phyloP scores from a whole-genome alignment of 1,140 invertebrate species.

The Stegodyphus dumicola region DNA sequence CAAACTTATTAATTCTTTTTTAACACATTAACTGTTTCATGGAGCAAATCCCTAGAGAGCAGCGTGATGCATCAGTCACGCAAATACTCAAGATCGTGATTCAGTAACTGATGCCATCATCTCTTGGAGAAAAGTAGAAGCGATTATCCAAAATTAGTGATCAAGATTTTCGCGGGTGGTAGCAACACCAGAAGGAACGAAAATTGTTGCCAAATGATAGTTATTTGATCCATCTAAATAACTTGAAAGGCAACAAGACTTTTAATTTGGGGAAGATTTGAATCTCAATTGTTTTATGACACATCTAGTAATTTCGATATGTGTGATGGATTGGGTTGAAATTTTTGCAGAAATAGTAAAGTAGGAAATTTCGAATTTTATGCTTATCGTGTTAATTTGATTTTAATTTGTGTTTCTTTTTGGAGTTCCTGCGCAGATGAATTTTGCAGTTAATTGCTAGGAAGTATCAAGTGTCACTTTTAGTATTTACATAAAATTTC shows the following conservation, averaged over 20 bases:
- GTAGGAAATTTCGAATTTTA: no score
- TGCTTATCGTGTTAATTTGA: no score
- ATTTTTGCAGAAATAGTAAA: no score
- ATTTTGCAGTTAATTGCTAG: no score
- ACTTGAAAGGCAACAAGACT: neutral
- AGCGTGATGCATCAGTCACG: constrained; percentile 1
- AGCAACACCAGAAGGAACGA: constrained; percentile 33
- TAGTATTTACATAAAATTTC: no score
- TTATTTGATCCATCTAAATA: constrained; percentile 28
- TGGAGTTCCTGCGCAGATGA: no score
- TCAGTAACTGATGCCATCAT: neutral
- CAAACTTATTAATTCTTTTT: no score
- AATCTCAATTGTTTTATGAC: constrained; percentile 44
- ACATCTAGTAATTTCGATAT: neutral
- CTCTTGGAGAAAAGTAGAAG: neutral
- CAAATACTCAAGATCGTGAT: neutral
- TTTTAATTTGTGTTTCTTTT: no score
- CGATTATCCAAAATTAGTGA: constrained; percentile 42
- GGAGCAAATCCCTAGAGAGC: neutral
- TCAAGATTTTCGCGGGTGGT: constrained; percentile 56
- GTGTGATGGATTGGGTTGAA: no score
- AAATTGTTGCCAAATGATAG: constrained; percentile 41
- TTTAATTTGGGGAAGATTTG: constrained; percentile 25
- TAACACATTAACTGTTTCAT: no score
- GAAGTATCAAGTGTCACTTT: no score